phyloP scores from a whole-genome alignment of 2,888 invertebrate genomes.

The Drosophila falleni region DNA sequence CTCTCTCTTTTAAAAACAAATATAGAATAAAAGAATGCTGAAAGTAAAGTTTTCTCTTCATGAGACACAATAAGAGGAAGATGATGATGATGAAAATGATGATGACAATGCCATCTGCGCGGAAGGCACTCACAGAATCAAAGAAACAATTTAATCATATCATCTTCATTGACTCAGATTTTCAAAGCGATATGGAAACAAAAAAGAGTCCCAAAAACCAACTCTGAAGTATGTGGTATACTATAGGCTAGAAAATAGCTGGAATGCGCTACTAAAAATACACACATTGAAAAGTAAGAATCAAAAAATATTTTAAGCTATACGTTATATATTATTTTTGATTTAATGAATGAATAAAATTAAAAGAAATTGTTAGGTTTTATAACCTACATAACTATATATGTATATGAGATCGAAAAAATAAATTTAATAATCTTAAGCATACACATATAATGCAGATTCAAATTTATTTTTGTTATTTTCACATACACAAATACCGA shows the following conservation, averaged over 20 bases:
- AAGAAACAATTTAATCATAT: constrained; percentile 60
- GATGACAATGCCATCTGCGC: constrained; percentile 36
- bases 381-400: too few relatives aligned
- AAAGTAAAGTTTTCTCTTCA: constrained; percentile 26
- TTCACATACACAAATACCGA: too few relatives aligned
- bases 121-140: constrained; percentile 12
- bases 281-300: background rate
- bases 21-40: constrained; percentile 19
- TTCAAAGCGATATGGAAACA: constrained; percentile 30
- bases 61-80: constrained; percentile 37
- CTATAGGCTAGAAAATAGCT: background rate
- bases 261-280: constrained; percentile 23
- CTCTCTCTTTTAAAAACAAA: constrained; percentile 11
- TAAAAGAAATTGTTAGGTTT: too few relatives aligned
- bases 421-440: too few relatives aligned
- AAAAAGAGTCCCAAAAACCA: constrained; percentile 13
- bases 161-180: constrained; percentile 53
- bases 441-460: too few relatives aligned
- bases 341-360: background rate
- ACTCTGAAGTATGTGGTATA: background rate
- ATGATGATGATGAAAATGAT: constrained; percentile 42
- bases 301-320: background rate
- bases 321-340: background rate
- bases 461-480: too few relatives aligned
- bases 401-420: too few relatives aligned